Percentiles rank a stretch among this genome's conserved stretches.
phyloP scores from a whole-genome alignment of 2,888 invertebrate species.

The Notodonta ziczac region DNA sequence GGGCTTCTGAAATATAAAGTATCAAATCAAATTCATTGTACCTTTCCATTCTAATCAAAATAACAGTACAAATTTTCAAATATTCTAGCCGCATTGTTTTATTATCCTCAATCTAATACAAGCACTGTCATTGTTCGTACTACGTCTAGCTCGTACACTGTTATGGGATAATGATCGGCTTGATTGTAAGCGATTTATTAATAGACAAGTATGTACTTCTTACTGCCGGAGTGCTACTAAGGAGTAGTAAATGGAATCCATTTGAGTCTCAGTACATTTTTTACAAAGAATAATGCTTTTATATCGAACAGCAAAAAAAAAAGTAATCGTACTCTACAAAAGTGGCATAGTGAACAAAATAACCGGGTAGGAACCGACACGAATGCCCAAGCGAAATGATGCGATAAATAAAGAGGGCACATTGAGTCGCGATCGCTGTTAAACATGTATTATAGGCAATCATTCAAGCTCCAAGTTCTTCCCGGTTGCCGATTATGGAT shows the following conservation, averaged over 20 bases:
- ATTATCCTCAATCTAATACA: constrained; percentile 21
- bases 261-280: not conserved
- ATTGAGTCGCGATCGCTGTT: not conserved
- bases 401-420: constrained; percentile 1
- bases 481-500: constrained; percentile 2
- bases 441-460: not conserved
- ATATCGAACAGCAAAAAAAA: not conserved
- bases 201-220: constrained; percentile 10
- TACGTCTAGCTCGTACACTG: constrained; percentile 22
- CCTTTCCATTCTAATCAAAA: not conserved
- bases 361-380: not conserved
- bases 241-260: not conserved
- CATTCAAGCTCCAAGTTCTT: not conserved
- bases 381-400: not conserved
- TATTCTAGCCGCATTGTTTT: constrained; percentile 28
- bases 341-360: constrained; percentile 3
- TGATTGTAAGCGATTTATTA: constrained; percentile 23
- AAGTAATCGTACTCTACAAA: not conserved
- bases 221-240: not conserved
- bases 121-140: constrained; percentile 29
- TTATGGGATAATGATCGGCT: constrained; percentile 34
- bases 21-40: constrained; percentile 11
- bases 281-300: not conserved
- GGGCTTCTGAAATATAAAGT: constrained; percentile 65
- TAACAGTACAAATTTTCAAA: not conserved